Evolutionary conservation across 2,888 invertebrate species (phyloP).

Genomic region (Drosophila rubida): DNA sequence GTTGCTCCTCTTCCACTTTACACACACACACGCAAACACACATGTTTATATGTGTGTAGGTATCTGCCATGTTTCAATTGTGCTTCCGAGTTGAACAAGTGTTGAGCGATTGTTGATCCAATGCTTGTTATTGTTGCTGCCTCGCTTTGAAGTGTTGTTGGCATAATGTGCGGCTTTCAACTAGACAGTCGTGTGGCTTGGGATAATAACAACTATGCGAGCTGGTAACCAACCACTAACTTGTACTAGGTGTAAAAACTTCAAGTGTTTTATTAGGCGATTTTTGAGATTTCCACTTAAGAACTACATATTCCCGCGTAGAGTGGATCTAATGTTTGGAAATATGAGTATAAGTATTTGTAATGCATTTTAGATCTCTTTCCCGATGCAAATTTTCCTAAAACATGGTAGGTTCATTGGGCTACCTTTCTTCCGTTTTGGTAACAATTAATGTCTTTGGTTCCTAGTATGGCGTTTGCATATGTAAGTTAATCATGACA

Average conservation of each 20-base stretch:
- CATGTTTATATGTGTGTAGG: not conserved
- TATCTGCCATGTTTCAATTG: constrained; percentile 55
- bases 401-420: no score
- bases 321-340: no score
- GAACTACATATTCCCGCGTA: no score
- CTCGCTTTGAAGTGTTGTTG: constrained; percentile 60
- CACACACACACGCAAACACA: no score
- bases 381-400: no score
- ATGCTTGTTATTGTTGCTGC: constrained; percentile 17
- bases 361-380: no score
- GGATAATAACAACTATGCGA: constrained; percentile 15
- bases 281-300: no score
- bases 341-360: no score
- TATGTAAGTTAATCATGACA: not conserved
- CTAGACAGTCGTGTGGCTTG: constrained; percentile 54
- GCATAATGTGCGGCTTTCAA: constrained; percentile 39
- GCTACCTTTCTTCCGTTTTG: not conserved
- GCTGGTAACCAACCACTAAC: not conserved
- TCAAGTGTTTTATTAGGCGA: not conserved
- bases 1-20: constrained; percentile 6
- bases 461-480: not conserved
- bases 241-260: not conserved
- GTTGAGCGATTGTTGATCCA: constrained; percentile 31
- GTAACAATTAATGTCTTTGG: not conserved
- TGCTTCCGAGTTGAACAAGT: constrained; percentile 43